Evolutionary conservation across 2,888 invertebrate genomes (phyloP), one percentile per base, ranked within the genome.

Genomic region (Pogonocherus hispidulus): DNA sequence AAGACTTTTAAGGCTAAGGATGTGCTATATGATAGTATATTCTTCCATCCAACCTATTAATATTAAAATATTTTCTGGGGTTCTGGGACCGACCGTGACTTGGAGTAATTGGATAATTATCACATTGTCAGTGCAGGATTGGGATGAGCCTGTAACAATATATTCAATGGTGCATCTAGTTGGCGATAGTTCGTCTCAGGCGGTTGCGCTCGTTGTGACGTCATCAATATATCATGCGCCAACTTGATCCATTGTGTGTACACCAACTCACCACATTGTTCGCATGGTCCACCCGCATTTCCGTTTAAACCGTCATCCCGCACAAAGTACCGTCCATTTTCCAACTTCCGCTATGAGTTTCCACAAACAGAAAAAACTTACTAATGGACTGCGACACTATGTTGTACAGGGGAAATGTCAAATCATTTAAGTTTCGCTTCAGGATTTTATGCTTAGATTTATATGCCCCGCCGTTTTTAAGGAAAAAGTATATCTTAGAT

Each of bases 91-190:
- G n/a, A n/a, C 57, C 59, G 37, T 44, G 59, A 60, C 60, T 46
- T 16, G 37, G 63, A 63, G 63, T 67, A 67, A 63, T 67, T 67
- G 51, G 51, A 44, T 66, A 60, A 67, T 70, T 70, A 72, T 70
- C 67, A 66, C 67, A 63, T 72, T 72, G 70, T 70, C 63, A 62
- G 44, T 55, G 63, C 47, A 41, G 66, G 64, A 70, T 72, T 71
- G 68, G 64, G 49, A 52, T 59, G 44, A 55, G 55, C 60, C 55
- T 47, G 44, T 46, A 62, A 75, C 72, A 76, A 76, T 70, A 69
- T 66, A 67, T 65, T 73, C 72, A 72, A 72, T 73, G 73, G 71
- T 72, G 70, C 71, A 66, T 71, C 69, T 69, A 69, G 73, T 71
- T 71, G 68, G 60, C 66, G 74, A 72, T 73, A 60, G 71, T 69